These are phyloP conservation scores for Formicarius rufipectus DNA, from an alignment of 2,113 vertebrate genomes.

Conservation along the genomic window DNA sequence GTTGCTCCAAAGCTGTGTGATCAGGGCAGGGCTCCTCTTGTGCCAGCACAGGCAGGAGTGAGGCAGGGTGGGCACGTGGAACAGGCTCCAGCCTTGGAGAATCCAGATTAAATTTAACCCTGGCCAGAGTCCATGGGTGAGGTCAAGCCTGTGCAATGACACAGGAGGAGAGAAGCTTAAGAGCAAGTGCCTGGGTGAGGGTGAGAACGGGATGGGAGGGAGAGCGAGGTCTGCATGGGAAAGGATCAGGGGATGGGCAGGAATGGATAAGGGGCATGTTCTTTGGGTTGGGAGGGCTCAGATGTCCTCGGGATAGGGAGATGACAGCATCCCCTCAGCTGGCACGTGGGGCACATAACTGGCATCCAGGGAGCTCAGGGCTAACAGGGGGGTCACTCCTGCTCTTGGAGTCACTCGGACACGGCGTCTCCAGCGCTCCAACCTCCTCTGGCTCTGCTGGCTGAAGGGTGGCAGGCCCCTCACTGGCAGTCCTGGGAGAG, in stretches of 20 bases:
- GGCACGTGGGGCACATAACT: not conserved
- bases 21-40: not conserved
- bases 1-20: not conserved
- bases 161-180: not conserved
- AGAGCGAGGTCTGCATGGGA: not conserved
- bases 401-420: not conserved
- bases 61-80: not conserved
- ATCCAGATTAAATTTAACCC: slow-evolving; percentile 15
- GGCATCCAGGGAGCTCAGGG: not conserved
- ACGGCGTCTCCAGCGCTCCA: fast-evolving
- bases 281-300: not conserved
- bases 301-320: fast-evolving
- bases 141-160: not conserved
- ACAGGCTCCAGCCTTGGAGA: not conserved
- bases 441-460: not conserved
- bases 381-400: not conserved
- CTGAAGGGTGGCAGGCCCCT: not conserved
- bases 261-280: not conserved
- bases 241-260: not conserved
- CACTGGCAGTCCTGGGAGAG: not conserved
- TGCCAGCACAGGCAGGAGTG: not conserved
- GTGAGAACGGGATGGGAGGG: not conserved
- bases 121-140: not conserved
- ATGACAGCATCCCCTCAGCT: not conserved
- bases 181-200: not conserved